Percentiles rank a stretch among this genome's conserved stretches.
Evolutionary conservation across 53 echinoderm and acorn worm genomes (phyloP).

Genomic region (Antedon mediterranea): DNA sequence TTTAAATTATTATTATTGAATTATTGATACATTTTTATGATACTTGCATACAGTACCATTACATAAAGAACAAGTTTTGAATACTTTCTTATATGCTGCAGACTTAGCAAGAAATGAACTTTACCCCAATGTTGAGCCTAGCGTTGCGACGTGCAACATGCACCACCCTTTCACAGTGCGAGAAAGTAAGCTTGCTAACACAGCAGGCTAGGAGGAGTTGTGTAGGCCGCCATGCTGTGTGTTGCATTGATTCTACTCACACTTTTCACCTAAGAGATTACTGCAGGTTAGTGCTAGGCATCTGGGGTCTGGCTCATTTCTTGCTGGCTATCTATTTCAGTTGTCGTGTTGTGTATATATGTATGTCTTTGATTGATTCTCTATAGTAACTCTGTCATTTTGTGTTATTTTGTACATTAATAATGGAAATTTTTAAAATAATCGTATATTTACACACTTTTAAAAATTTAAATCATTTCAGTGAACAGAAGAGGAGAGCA

Average conservation of each 20-base stretch:
- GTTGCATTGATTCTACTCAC: neutral
- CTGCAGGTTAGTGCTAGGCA: neutral
- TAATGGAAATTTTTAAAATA: no score
- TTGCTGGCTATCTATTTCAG: neutral
- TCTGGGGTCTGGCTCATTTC: neutral
- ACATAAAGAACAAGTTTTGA: neutral
- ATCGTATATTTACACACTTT: no score
- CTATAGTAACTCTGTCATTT: no score
- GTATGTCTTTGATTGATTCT: no score
- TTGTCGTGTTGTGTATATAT: no score
- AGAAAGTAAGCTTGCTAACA: neutral
- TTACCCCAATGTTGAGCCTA: neutral
- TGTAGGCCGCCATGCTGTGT: neutral
- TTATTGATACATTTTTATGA: no score
- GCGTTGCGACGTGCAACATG: neutral
- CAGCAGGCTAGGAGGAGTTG: neutral
- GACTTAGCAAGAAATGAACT: neutral
- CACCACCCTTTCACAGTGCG: neutral
- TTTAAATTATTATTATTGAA: no score
- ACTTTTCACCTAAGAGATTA: neutral
- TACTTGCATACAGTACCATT: no score
- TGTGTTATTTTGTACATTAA: no score
- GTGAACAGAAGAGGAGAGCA: conserved; percentile 87
- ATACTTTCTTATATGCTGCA: neutral
- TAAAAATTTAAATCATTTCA: neutral